Percentiles rank a stretch among this genome's conserved stretches.
These are phyloP conservation scores for Trichonephila clavata DNA, from an alignment of 1,140 invertebrate genomes.

Conservation along the genomic window DNA sequence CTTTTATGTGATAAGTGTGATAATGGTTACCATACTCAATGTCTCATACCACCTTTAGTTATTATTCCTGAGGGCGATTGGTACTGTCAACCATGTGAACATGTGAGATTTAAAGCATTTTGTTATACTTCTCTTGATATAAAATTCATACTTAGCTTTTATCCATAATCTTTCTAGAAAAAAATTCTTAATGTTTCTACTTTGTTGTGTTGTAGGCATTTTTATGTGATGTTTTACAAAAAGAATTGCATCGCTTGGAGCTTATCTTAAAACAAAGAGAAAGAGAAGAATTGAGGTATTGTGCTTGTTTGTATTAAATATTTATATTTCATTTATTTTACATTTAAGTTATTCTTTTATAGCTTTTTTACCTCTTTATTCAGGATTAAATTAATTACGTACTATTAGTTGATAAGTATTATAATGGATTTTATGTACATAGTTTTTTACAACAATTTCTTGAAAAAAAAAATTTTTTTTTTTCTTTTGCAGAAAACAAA, in stretches of 20 bases:
- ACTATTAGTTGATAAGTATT: too few relatives aligned
- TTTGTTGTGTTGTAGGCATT: constrained; percentile 83
- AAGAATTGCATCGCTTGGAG: constrained; percentile 82
- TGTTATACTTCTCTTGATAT: background rate
- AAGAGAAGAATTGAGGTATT: constrained; percentile 85
- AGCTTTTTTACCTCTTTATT: too few relatives aligned
- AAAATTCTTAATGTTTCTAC: background rate
- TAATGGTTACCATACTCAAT: constrained; percentile 96
- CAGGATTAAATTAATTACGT: too few relatives aligned
- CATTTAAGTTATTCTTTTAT: too few relatives aligned
- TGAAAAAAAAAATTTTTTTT: background rate
- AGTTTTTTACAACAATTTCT: too few relatives aligned
- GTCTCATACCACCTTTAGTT: constrained; percentile 93
- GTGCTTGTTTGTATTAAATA: too few relatives aligned
- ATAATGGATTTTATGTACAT: too few relatives aligned
- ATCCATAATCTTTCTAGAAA: background rate
- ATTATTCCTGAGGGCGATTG: constrained; percentile 97
- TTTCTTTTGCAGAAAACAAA: constrained; percentile 83
- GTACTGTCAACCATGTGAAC: constrained; percentile 98
- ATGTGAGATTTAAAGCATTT: constrained; percentile 82
- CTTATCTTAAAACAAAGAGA: constrained; percentile 83
- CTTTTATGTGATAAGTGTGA: constrained; percentile 97
- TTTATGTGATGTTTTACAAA: constrained; percentile 87
- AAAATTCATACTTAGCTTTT: background rate
- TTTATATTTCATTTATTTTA: too few relatives aligned